Conservation (phyloP, 2,113 vertebrate species). For the Cathartes aura region DNA sequence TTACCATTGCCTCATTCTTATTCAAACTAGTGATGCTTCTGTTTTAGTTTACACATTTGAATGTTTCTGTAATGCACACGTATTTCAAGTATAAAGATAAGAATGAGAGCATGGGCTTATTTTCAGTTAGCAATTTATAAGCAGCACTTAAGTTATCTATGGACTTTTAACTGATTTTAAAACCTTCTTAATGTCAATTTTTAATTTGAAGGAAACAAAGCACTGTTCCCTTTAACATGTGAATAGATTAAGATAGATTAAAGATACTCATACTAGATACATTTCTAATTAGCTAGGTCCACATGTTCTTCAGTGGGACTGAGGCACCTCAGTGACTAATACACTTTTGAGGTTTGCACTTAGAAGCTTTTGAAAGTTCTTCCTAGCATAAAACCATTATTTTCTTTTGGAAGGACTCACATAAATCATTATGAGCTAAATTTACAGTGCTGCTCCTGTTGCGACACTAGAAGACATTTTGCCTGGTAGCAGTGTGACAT, state of each 20-base stretch:
- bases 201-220: not conserved
- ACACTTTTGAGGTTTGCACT: not conserved
- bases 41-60: not conserved
- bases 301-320: not conserved
- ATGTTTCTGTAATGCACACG: not conserved
- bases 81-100: not conserved
- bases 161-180: not conserved
- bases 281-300: not conserved
- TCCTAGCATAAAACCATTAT: not conserved
- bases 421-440: not conserved
- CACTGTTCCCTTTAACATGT: not conserved
- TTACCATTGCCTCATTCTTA: not conserved
- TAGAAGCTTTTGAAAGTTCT: not conserved
- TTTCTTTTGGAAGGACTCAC: not conserved
- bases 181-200: not conserved
- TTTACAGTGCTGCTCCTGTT: not conserved
- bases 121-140: not conserved
- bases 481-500: not conserved
- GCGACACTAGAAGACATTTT: not conserved
- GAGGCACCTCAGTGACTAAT: not conserved
- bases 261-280: not conserved
- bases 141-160: not conserved
- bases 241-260: not conserved
- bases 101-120: not conserved
- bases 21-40: not conserved